Percentiles rank a stretch among this genome's conserved stretches.
Conservation (phyloP, 2,113 vertebrate species). For the Antechinus flavipes region DNA sequence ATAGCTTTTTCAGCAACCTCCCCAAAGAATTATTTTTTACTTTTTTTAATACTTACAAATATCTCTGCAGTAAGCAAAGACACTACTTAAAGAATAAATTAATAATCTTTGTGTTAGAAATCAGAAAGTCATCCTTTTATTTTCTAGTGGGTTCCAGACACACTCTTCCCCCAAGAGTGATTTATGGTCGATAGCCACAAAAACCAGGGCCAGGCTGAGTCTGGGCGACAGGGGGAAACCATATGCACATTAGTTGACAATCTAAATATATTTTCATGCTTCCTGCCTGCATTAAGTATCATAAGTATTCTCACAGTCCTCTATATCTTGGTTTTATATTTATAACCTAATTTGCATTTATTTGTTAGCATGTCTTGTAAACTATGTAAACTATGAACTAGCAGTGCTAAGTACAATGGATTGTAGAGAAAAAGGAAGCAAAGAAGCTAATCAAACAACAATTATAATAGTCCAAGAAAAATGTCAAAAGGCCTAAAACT, state of each 20-base stretch:
- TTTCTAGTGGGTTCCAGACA: neutral
- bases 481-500: neutral
- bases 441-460: neutral
- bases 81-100: neutral
- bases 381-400: neutral
- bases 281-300: neutral
- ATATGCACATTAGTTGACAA: neutral
- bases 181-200: neutral
- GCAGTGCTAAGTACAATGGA: neutral
- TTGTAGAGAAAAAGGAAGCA: neutral
- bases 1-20: conserved; percentile 34
- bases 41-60: conserved; percentile 42
- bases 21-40: neutral
- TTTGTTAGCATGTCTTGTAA: neutral
- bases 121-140: neutral
- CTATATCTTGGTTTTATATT: neutral
- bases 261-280: neutral
- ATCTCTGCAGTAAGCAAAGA: neutral
- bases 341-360: neutral
- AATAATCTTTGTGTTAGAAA: neutral
- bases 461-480: neutral
- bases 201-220: neutral
- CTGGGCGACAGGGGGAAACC: neutral
- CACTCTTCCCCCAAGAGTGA: neutral
- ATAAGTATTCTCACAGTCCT: neutral